Base-by-base conservation (phyloP, 2,888 invertebrate species). In the Perizoma affinitatum region DNA sequence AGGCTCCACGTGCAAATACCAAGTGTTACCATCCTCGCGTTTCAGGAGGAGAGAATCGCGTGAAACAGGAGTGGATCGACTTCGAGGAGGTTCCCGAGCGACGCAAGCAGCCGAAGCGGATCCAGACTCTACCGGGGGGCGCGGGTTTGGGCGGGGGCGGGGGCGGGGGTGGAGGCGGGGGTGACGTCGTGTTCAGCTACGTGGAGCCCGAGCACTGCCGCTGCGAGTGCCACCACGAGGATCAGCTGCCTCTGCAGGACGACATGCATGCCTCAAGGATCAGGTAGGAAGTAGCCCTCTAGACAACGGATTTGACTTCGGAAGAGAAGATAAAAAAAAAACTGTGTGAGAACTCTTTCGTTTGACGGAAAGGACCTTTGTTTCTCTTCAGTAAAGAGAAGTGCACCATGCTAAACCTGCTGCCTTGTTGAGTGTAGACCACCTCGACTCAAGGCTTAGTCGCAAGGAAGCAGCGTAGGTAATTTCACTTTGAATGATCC, bases 161-260 rank as follows among this genome's bases (percentile, higher is more conserved):
- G 33, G 92, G 94, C 52, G 90, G 93, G 67, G 92, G 81, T 49
- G 88, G 80, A 67, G 83, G 83, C 43, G 87, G 44, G 9, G 86
- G 91, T 67, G 90, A 62, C 33, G 93, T 94, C 44, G 93, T 95
- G 68, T 80, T 84, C 80, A 96, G 95, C 86, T 97, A 97, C 86
- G 97, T 97, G 56, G 96, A 96, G 84, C 97, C 97, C 5, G 97
- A 97, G 81, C 96, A 96, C 76, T 97, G 97, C 79, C 96, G 96
- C 80, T 97, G 97, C 88, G 97, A 97, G 87, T 97, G 97, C 79
- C 97, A 97, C 87, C 58, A 65, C 57, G 82, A 82, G 67, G 83
- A 83, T 65, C 81, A 81, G 78, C 78, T 80, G 76, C 75, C 88
- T 69, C 71, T 82, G 71, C 74, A 80, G 11, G 79, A 72, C 68